Evolutionary conservation across 1,140 invertebrate species (phyloP).

Genomic region (Heliothis virescens): DNA sequence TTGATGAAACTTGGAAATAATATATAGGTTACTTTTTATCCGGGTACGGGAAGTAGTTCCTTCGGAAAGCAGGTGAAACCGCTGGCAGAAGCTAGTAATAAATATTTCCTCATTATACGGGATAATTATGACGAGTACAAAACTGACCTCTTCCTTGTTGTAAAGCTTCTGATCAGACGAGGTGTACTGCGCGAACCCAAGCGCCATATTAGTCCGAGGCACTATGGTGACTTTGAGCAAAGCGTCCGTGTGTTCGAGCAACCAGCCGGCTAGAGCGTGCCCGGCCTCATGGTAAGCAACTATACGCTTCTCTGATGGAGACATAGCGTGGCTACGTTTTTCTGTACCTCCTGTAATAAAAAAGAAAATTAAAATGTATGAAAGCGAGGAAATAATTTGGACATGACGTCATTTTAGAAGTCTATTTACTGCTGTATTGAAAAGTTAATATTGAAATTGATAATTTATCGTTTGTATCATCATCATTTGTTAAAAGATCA

Average conservation of each 20-base stretch:
- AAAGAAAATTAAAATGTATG: not conserved
- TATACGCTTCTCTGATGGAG: slow-evolving; percentile 89
- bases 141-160: slow-evolving; percentile 90
- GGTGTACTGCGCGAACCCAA: slow-evolving; percentile 97
- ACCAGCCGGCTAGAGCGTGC: slow-evolving; percentile 98
- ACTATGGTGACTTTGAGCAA: slow-evolving; percentile 98
- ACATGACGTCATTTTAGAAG: no score
- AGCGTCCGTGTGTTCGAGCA: slow-evolving; percentile 97
- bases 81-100: no score
- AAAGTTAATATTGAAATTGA: no score
- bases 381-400: no score
- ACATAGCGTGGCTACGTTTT: slow-evolving; percentile 92
- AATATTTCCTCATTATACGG: no score
- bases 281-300: slow-evolving; percentile 99
- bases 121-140: no score
- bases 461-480: no score
- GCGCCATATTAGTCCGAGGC: slow-evolving; percentile 94
- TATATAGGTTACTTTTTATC: no score
- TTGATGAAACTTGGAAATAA: not conserved
- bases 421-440: no score
- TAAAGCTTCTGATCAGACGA: slow-evolving; percentile 96
- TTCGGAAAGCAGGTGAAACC: not conserved
- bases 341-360: slow-evolving; percentile 91
- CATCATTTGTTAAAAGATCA: no score
- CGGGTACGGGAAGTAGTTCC: no score